Evolutionary conservation across 1,140 invertebrate genomes (phyloP), one percentile per base, ranked within the genome.

Genomic region (Eurosta solidaginis): DNA sequence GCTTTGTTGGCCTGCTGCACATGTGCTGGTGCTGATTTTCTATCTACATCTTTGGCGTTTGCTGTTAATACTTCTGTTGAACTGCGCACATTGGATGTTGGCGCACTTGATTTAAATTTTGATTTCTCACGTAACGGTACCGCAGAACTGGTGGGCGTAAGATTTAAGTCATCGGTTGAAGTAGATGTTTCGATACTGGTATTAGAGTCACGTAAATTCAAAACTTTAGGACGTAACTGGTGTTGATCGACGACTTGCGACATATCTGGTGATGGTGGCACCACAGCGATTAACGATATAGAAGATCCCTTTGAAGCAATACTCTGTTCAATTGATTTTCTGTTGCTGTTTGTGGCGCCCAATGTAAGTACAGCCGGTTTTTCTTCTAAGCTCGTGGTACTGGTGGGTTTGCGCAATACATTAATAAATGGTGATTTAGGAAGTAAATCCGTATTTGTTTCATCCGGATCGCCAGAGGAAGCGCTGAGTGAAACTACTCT

Each of bases 391-490:
- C 81, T 78, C 0, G 47, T 77, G 0, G 78, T 79, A 9, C 77
- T 77, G 9, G 81, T 79, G 0, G 85, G 85, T 49, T 87, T 87
- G 9, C 85, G 74, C 9, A 87, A 77, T 0, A 87, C 81, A 59
- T 77, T 86, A 2, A 87, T 82, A 80, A 87, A 74, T 40, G 86
- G 85, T 12, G 86, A 87, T 52, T 85, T 87, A 6, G 85, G 84
- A 27, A 87, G 83, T 78, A 86, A 63, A 52, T 87, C 86, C 86
- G 14, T 83, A 78, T 87, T 85, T 10, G 86, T 84, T 77, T 87
- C 81, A 0, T 68, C n/a, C 14, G 7, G 14, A 5, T 14, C 47
- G 47, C 47, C 6, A 5, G 54, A 14, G 54, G 6, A 25, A 40
- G 33, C 59, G 59, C 7, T n/a, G n/a, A n/a, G n/a, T n/a, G n/a